A percentile compares a stretch with the other conserved stretches of the same genome.
Conservation (phyloP, 2,888 invertebrate genomes). For the Holacanthella duospinosa region DNA sequence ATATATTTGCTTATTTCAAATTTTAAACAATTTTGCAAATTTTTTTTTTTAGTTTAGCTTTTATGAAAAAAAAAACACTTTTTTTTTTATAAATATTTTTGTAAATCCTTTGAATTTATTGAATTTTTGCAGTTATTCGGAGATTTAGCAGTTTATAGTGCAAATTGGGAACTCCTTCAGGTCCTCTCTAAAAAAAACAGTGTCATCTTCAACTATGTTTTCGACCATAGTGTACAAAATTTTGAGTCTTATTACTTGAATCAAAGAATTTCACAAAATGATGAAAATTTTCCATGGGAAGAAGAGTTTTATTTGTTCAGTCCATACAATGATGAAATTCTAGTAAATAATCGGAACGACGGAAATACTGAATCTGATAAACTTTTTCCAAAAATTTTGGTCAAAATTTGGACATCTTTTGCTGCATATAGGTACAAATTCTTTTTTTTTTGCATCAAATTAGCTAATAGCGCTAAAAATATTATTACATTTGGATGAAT, state of each 20-base stretch:
- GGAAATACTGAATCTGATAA: slow-evolving; percentile 1
- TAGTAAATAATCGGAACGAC: background rate
- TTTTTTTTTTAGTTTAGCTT: too few relatives aligned
- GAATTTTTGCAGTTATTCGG: slow-evolving; percentile 21
- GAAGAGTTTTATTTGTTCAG: slow-evolving; percentile 24
- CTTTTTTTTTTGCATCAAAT: background rate
- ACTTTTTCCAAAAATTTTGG: slow-evolving; percentile 23
- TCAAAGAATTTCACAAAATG: background rate
- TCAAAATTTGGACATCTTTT: slow-evolving; percentile 34
- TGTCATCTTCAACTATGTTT: slow-evolving; percentile 25
- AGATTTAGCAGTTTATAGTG: slow-evolving; percentile 25
- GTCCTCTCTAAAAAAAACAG: slow-evolving; percentile 12
- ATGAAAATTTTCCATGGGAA: slow-evolving; percentile 17
- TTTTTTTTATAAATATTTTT: too few relatives aligned
- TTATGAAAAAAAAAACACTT: too few relatives aligned
- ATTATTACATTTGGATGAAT: background rate
- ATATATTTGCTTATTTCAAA: too few relatives aligned
- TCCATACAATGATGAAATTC: slow-evolving; percentile 10
- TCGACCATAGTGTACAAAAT: slow-evolving; percentile 17
- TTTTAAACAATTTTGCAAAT: too few relatives aligned
- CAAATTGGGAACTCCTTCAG: slow-evolving; percentile 22
- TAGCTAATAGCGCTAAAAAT: background rate
- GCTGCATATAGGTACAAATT: slow-evolving; percentile 24
- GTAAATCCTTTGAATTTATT: too few relatives aligned
- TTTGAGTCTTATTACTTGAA: slow-evolving; percentile 14